Percentiles rank a stretch among this genome's conserved stretches.
Evolutionary conservation across 2,113 vertebrate species (phyloP).

Genomic region (Hemichromis elongatus): DNA sequence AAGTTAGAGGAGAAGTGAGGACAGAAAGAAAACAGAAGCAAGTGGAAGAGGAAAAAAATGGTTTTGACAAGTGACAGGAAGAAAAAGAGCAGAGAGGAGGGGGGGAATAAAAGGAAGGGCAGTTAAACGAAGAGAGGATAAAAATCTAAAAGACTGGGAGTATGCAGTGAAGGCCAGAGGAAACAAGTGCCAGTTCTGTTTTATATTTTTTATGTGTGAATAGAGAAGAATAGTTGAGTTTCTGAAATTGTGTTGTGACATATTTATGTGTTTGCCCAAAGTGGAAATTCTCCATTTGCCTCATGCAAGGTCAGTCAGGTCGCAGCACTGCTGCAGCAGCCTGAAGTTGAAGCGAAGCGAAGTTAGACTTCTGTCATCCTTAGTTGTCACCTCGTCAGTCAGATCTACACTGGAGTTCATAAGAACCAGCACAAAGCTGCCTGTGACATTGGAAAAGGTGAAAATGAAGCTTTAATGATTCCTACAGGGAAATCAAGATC

Average conservation of each 20-base stretch:
- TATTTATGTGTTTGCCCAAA: neutral
- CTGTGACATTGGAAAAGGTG: neutral
- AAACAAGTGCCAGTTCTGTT: neutral
- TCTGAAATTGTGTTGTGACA: neutral
- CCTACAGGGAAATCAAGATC: slow-evolving; percentile 8
- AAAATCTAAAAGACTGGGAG: neutral
- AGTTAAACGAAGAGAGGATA: neutral
- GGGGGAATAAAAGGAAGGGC: neutral
- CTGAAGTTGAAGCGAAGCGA: neutral
- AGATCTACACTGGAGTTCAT: neutral
- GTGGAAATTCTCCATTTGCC: neutral
- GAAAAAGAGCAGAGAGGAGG: neutral
- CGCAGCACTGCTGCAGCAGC: neutral
- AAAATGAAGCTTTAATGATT: neutral
- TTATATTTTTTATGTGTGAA: neutral
- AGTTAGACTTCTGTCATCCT: neutral
- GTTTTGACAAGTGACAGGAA: slow-evolving; percentile 2
- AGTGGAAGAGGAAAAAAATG: neutral
- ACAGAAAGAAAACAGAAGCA: neutral
- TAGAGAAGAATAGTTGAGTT: neutral
- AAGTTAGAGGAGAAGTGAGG: neutral
- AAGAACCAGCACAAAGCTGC: slow-evolving; percentile 2
- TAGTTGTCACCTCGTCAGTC: neutral
- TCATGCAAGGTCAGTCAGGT: neutral
- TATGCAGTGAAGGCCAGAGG: neutral